Evolutionary conservation across 92 coral and sea anemone species (phyloP).

Genomic region (Isaurus tuberculatus): DNA sequence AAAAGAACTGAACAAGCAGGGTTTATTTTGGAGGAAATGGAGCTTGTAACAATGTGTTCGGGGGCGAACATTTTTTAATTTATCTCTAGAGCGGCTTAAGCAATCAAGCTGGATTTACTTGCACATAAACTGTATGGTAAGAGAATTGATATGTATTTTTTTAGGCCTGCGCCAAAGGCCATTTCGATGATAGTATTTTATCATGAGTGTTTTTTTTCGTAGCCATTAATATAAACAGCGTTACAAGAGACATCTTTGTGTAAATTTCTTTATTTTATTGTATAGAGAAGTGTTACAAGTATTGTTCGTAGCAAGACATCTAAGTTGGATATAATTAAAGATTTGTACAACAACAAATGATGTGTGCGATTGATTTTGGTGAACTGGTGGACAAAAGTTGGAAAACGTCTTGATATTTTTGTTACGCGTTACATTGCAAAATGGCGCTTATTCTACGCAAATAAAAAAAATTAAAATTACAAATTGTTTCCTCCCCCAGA

Average conservation of each 20-base stretch:
- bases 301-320: slow-evolving; percentile 2
- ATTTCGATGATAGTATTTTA: slow-evolving; percentile 17
- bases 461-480: background rate
- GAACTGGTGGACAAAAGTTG: slow-evolving; percentile 3
- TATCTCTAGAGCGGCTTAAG: slow-evolving; percentile 12
- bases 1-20: slow-evolving; percentile 26
- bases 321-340: slow-evolving; percentile 5
- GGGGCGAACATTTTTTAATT: slow-evolving; percentile 18
- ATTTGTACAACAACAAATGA: background rate
- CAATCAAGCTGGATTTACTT: background rate
- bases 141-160: slow-evolving; percentile 5
- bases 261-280: slow-evolving; percentile 11
- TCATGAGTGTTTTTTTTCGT: background rate
- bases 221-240: slow-evolving; percentile 7
- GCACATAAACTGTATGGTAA: slow-evolving; percentile 18
- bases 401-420: background rate
- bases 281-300: background rate
- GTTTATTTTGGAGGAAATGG: slow-evolving; percentile 15
- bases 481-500: slow-evolving; percentile 15
- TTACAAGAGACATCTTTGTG: background rate
- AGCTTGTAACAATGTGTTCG: slow-evolving; percentile 31
- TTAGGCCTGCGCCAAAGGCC: slow-evolving; percentile 3
- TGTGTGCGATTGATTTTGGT: slow-evolving; percentile 5
- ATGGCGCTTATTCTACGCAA: slow-evolving; percentile 6
- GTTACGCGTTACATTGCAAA: slow-evolving; percentile 1